Evolutionary conservation across 1,140 invertebrate genomes (phyloP).

Genomic region (Achroia grisella): DNA sequence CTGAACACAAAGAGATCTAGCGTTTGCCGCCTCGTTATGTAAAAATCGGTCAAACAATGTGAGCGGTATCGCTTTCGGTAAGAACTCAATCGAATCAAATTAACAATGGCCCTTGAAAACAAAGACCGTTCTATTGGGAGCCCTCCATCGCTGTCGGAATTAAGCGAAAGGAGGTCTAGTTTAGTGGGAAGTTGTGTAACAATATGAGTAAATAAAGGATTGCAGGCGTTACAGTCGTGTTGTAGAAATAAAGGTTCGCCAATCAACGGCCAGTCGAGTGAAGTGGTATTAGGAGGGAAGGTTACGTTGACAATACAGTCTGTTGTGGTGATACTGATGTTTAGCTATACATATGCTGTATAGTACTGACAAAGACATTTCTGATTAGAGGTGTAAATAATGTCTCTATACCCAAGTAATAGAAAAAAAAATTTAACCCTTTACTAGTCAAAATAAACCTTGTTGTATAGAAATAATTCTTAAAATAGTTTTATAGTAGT

Average conservation of each 20-base stretch:
- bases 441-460: too few species aligned
- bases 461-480: too few species aligned
- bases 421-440: too few species aligned
- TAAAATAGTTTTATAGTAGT: too few species aligned
- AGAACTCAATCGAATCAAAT: constrained; percentile 66
- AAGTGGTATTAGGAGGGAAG: constrained; percentile 10
- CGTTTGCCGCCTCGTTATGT: constrained; percentile 68
- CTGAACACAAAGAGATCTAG: constrained; percentile 37
- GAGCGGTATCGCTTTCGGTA: constrained; percentile 58
- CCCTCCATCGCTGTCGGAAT: constrained; percentile 12
- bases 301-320: background rate
- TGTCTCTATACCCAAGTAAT: too few species aligned
- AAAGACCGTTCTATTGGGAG: constrained; percentile 27
- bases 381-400: too few species aligned
- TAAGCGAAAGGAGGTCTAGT: background rate
- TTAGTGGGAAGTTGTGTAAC: constrained; percentile 4
- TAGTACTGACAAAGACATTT: too few species aligned
- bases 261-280: constrained; percentile 19
- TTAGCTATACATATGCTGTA: too few species aligned
- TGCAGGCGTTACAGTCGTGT: constrained; percentile 7
- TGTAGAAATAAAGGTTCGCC: constrained; percentile 29
- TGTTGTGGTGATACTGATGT: too few species aligned
- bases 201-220: constrained; percentile 11
- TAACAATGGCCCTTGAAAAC: constrained; percentile 53
- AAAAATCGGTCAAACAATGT: constrained; percentile 64